Evolutionary conservation across 2,888 invertebrate species (phyloP), one percentile per base, ranked within the genome.

Genomic region (Augochlorella aurata): DNA sequence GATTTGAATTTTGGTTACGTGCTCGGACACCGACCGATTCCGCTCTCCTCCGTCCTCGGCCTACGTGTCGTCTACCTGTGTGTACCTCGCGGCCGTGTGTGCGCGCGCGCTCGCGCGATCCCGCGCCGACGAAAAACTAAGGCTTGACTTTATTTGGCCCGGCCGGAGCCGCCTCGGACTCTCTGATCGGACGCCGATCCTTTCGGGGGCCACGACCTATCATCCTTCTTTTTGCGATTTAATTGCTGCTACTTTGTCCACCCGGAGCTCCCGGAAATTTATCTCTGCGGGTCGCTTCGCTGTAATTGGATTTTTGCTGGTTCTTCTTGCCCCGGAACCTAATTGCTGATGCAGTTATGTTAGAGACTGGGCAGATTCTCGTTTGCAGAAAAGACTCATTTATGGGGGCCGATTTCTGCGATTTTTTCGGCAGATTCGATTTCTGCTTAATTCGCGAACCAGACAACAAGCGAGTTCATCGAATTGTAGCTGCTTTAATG

Each of bases 1-100:
- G 77, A 92, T 91, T 92, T 89, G 88, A 90, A 91, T 92, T 63
- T 92, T 88, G 89, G 85, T 85, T 87, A 89, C 88, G 88, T 88
- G 84, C 74, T 79, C 81, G 76, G 73, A 79, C 76, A 72, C 68
- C 63, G 80, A 24, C 82, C 79, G 75, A 76, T 74, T 74, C 81
- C 54, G 71, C 66, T 63, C 38, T 29, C 38, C 63, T 58, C 72
- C 69, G 38, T 73, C 70, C 44, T 54, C 78, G 45, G 67, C 73
- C 67, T 72, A 65, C 78, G 74, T 54, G 61, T 63, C 10, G 10
- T 18, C 38, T 63, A 18, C 29, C 29, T 0, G 38, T 16, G 29
- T 18, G 38, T 1, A 5, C 9, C 9, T 18, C 9, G 18, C 50
- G 16, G 9, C 2, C 16, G 4, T 18, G 16, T 3, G 50, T 0